Evolutionary conservation across 2,888 invertebrate species (phyloP).

Genomic region (Torymus aiolomorphi): DNA sequence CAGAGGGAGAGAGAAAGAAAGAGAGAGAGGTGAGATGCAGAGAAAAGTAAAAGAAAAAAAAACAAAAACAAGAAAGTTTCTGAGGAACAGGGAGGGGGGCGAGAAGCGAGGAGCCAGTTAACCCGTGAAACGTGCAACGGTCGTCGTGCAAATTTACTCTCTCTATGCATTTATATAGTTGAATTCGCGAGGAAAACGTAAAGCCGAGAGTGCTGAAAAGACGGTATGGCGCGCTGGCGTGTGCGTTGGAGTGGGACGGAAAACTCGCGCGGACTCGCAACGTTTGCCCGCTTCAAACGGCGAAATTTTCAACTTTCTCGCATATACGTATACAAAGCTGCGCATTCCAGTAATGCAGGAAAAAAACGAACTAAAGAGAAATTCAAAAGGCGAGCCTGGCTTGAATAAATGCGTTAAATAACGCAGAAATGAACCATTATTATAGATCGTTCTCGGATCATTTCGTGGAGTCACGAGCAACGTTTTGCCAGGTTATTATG

Average conservation of each 20-base stretch:
- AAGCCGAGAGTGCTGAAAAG: slow-evolving; percentile 41
- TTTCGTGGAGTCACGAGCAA: too few species aligned
- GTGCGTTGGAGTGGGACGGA: not conserved
- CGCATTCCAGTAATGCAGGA: not conserved
- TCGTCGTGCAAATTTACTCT: slow-evolving; percentile 52
- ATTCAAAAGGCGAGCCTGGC: not conserved
- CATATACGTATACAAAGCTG: not conserved
- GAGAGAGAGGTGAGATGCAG: not conserved
- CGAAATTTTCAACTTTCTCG: slow-evolving; percentile 30
- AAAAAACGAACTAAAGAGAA: not conserved
- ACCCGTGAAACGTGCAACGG: slow-evolving; percentile 52
- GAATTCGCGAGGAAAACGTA: slow-evolving; percentile 51
- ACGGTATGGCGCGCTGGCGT: slow-evolving; percentile 4
- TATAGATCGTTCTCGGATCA: too few species aligned
- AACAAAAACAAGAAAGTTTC: slow-evolving; percentile 21
- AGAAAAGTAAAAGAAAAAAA: not conserved
- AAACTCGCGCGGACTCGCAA: slow-evolving; percentile 13
- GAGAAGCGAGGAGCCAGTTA: slow-evolving; percentile 45
- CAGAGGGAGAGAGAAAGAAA: not conserved
- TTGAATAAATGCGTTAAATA: slow-evolving; percentile 5
- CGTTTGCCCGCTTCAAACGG: slow-evolving; percentile 37
- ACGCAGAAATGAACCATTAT: not conserved
- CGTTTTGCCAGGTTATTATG: too few species aligned
- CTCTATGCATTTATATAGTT: slow-evolving; percentile 57
- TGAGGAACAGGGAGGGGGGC: not conserved